Percentiles rank a stretch among this genome's conserved stretches.
phyloP scores from a whole-genome alignment of 2,888 invertebrate species.

The Carpatolechia fugitivella region DNA sequence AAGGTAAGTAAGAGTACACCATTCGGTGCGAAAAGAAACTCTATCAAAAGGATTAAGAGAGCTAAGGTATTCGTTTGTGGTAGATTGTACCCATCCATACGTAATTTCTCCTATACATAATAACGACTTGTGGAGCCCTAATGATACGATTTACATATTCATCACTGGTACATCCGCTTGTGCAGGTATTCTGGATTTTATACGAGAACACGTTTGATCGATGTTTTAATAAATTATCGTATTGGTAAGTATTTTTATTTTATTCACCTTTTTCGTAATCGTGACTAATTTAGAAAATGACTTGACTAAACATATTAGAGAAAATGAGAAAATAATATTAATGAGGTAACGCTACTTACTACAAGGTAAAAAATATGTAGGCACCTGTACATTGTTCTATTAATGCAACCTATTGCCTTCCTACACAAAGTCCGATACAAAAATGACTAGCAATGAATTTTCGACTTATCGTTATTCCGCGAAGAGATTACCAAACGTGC shows the following conservation, averaged over 20 bases:
- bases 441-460: neutral
- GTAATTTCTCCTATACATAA: slow-evolving; percentile 7
- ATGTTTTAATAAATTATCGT: no score
- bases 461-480: neutral
- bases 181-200: slow-evolving; percentile 9
- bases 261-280: no score
- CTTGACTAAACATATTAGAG: no score
- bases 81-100: slow-evolving; percentile 3
- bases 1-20: neutral
- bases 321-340: no score
- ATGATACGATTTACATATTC: slow-evolving; percentile 40
- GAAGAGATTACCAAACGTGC: neutral
- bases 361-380: no score
- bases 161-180: slow-evolving; percentile 27
- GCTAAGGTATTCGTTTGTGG: neutral
- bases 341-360: no score
- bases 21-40: neutral
- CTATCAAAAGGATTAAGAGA: slow-evolving; percentile 1
- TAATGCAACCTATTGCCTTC: no score
- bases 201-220: neutral
- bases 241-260: no score
- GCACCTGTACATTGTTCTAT: no score
- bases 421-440: neutral
- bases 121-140: slow-evolving; percentile 27
- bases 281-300: no score